Evolutionary conservation across 2,113 vertebrate genomes (phyloP).

Genomic region (Crotalus tigris): DNA sequence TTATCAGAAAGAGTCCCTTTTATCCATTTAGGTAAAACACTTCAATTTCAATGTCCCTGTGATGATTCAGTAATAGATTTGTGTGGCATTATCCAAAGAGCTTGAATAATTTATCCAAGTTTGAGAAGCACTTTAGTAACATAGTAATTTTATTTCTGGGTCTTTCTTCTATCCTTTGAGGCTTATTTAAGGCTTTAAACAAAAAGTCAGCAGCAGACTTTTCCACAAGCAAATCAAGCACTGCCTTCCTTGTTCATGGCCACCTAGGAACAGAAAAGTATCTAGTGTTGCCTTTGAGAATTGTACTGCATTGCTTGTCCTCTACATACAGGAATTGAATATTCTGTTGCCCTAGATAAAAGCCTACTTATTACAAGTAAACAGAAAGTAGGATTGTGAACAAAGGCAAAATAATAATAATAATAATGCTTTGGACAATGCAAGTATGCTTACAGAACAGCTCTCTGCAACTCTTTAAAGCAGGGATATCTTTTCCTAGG

Average conservation of each 20-base stretch:
- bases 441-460: background rate
- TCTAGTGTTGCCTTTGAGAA: background rate
- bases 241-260: background rate
- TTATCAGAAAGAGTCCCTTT: background rate
- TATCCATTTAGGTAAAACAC: background rate
- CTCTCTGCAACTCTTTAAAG: background rate
- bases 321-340: background rate
- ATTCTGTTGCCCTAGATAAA: background rate
- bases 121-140: background rate
- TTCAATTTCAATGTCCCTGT: background rate
- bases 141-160: background rate
- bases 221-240: background rate
- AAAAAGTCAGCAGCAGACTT: background rate
- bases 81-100: background rate
- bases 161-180: background rate
- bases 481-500: background rate
- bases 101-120: background rate
- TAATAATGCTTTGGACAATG: background rate
- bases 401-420: background rate
- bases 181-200: background rate
- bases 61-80: background rate
- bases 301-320: background rate
- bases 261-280: background rate
- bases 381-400: background rate
- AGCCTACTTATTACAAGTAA: background rate